Conservation (phyloP, 2,888 invertebrate genomes). For the Abscondita cerata region DNA sequence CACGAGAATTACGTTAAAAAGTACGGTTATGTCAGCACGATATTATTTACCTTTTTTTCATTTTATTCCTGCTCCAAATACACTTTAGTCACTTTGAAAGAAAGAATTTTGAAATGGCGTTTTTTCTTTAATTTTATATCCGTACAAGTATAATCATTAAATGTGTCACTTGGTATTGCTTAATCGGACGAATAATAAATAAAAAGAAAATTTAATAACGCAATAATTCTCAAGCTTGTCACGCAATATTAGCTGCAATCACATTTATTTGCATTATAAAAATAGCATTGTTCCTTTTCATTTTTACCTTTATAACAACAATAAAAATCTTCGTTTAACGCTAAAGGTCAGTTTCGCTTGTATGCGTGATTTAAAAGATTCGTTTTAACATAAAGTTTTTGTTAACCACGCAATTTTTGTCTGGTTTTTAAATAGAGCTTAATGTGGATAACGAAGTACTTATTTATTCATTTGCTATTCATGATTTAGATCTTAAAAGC, state of each 20-base stretch:
- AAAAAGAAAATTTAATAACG: background rate
- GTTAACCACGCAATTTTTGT: too few relatives aligned
- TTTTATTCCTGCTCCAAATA: background rate
- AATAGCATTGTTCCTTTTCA: background rate
- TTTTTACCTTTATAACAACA: background rate
- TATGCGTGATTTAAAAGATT: too few relatives aligned
- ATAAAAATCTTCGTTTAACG: background rate
- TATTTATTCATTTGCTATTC: too few relatives aligned
- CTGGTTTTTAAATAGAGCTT: too few relatives aligned
- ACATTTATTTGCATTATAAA: background rate
- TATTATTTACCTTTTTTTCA: background rate
- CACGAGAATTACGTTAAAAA: background rate
- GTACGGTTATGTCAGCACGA: background rate
- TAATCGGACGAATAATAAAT: conserved; percentile 6
- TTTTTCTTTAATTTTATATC: background rate
- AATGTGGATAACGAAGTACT: too few relatives aligned
- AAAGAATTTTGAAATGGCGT: background rate
- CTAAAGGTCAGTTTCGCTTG: too few relatives aligned
- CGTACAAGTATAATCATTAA: conserved; percentile 1
- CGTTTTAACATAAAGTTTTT: too few relatives aligned
- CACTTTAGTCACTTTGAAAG: too few relatives aligned
- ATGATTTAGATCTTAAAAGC: too few relatives aligned
- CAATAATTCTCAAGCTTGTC: background rate
- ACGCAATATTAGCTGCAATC: conserved; percentile 2
- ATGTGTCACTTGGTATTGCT: background rate